Percentiles rank a stretch among this genome's conserved stretches.
Evolutionary conservation across 2,888 invertebrate genomes (phyloP).

Genomic region (Dolomedes plantarius): DNA sequence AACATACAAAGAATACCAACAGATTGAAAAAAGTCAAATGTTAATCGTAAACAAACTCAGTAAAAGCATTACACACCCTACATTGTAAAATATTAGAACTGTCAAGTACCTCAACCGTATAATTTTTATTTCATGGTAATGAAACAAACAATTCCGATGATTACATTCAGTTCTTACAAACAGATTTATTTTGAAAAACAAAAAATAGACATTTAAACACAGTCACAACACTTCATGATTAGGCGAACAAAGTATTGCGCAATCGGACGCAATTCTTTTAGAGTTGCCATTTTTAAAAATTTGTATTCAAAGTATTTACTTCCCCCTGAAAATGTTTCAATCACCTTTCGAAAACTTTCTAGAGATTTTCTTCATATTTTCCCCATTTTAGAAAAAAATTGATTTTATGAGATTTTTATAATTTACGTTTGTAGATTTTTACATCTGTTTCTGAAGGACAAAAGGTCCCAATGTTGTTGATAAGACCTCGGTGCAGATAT

Average conservation of each 20-base stretch:
- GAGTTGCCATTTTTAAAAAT: slow-evolving; percentile 21
- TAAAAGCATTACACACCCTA: neutral
- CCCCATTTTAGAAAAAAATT: no score
- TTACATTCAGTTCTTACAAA: neutral
- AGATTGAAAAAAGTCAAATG: neutral
- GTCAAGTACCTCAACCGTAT: neutral
- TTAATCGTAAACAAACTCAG: neutral
- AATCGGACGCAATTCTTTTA: slow-evolving; percentile 44
- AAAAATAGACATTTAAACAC: neutral
- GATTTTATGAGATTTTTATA: no score
- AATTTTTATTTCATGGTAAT: neutral
- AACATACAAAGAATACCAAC: no score
- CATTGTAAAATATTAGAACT: neutral
- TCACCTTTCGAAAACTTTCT: no score
- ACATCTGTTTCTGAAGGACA: no score
- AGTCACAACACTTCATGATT: slow-evolving; percentile 30
- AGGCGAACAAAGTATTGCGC: slow-evolving; percentile 38
- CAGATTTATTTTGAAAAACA: neutral
- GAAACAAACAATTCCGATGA: neutral
- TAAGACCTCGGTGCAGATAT: no score
- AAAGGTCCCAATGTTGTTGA: no score
- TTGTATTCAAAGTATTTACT: no score
- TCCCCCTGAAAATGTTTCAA: no score
- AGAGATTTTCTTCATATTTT: no score
- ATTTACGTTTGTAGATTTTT: no score